Evolutionary conservation across 1,140 invertebrate genomes (phyloP).

Genomic region (Mizuhopecten yessoensis): DNA sequence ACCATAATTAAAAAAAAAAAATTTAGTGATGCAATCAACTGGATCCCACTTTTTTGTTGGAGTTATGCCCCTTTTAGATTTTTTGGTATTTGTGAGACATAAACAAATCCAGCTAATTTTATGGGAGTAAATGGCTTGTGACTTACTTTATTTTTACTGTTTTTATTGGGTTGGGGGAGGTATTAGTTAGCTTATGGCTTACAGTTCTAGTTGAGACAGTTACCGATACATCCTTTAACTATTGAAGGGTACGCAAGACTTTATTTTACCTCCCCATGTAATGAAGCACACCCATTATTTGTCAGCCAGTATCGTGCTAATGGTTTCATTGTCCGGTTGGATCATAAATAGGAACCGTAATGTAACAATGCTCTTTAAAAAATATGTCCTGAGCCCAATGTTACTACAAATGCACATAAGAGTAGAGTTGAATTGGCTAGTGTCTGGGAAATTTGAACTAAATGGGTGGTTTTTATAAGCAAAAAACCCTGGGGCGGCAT

Average conservation of each 20-base stretch:
- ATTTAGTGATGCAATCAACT: too few species aligned
- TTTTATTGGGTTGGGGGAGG: too few species aligned
- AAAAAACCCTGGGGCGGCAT: not conserved
- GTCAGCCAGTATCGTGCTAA: not conserved
- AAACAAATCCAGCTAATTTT: too few species aligned
- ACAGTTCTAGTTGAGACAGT: not conserved
- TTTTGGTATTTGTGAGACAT: too few species aligned
- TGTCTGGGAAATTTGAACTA: constrained; percentile 8
- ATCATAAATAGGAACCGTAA: not conserved
- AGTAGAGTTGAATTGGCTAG: not conserved
- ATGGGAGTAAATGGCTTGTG: too few species aligned
- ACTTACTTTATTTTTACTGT: too few species aligned
- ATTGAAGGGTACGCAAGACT: not conserved
- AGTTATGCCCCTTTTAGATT: too few species aligned
- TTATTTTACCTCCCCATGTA: not conserved
- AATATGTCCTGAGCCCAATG: not conserved
- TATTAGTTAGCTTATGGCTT: too few species aligned
- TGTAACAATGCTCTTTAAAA: not conserved
- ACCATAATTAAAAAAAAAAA: too few species aligned
- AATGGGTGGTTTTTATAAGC: constrained; percentile 27
- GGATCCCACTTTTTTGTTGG: too few species aligned
- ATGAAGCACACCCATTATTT: not conserved
- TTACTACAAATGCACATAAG: not conserved
- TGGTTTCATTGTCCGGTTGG: not conserved
- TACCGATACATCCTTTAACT: not conserved